Evolutionary conservation across 2,113 vertebrate species (phyloP).

Genomic region (Bettongia penicillata): DNA sequence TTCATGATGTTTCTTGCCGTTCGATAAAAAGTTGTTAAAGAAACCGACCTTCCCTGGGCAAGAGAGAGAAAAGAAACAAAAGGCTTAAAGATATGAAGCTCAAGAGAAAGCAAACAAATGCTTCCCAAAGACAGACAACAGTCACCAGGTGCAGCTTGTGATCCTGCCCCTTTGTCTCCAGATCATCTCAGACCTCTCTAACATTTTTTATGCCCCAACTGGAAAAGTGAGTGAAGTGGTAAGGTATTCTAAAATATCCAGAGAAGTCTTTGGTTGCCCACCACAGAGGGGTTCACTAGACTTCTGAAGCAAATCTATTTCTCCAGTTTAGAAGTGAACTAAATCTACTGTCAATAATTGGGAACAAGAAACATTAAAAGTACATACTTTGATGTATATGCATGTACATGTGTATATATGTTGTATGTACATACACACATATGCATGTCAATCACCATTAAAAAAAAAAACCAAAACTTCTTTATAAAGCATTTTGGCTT

Average conservation of each 20-base stretch:
- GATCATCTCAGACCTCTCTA: background rate
- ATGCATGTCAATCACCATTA: no score
- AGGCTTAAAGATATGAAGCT: background rate
- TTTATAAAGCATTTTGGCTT: background rate
- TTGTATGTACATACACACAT: no score
- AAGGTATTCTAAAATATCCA: no score
- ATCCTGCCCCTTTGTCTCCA: background rate
- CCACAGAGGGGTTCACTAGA: background rate
- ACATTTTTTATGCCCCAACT: background rate
- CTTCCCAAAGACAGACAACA: accelerated
- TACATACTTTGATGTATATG: background rate
- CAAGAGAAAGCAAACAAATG: background rate
- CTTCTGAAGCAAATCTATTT: background rate
- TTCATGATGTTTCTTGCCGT: slow-evolving; percentile 99
- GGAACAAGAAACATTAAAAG: background rate
- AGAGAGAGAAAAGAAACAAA: slow-evolving; percentile 41
- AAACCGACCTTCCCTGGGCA: slow-evolving; percentile 97
- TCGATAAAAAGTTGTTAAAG: slow-evolving; percentile 98
- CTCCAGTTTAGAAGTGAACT: background rate
- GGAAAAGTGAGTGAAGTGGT: background rate
- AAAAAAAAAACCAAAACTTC: background rate
- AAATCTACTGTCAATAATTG: background rate
- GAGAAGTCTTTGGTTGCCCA: accelerated
- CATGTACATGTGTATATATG: no score
- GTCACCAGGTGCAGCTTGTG: background rate